Base-by-base conservation (phyloP, 1,140 invertebrate species). In the Belonocnema kinseyi region DNA sequence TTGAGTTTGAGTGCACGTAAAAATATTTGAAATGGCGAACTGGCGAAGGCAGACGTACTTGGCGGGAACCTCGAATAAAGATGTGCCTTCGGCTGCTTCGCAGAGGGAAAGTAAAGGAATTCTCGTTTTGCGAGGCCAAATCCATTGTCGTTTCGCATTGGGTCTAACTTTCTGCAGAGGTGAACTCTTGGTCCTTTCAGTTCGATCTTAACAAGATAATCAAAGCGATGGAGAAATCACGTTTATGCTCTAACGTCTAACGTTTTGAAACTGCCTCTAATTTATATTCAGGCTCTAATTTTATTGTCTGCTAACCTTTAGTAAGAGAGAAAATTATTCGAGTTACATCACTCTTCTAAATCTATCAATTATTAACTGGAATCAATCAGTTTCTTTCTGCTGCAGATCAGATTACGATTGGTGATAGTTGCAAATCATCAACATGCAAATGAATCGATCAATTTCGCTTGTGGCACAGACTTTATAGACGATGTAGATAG, bases 61-160 rank as follows among this genome's bases (percentile, higher is more conserved):
- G 51, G 61, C 56, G 33, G 72, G 73, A 78, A 70, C 21, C 74
- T 61, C 76, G 74, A 82, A 77, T 76, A 77, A 81, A 79, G 74
- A 79, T 80, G 50, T 58, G 79, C 74, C 76, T 85, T 83, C 75
- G 76, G 82, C 77, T 85, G 77, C 56, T 80, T 81, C 56, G 77
- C 77, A 46, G 77, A 86, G 83, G 78, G 85, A 87, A 87, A 87
- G 85, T 86, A 82, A 85, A 81, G 75, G 79, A 81, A 85, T 82
- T 84, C 82, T 85, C 80, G 80, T 70, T 19, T 66, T 76, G 52
- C 83, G 77, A 73, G 73, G 77, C 80, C 74, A 77, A 72, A 66
- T 66, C 74, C 72, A 80, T 75, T 81, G 80, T 78, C 80, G 66
- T 66, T 66, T 66, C 61, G 61, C 61, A 66, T 66, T 16, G 40